These are phyloP conservation scores for Pelusios castaneus DNA, from an alignment of 2,113 vertebrate genomes.

Conservation along the genomic window DNA sequence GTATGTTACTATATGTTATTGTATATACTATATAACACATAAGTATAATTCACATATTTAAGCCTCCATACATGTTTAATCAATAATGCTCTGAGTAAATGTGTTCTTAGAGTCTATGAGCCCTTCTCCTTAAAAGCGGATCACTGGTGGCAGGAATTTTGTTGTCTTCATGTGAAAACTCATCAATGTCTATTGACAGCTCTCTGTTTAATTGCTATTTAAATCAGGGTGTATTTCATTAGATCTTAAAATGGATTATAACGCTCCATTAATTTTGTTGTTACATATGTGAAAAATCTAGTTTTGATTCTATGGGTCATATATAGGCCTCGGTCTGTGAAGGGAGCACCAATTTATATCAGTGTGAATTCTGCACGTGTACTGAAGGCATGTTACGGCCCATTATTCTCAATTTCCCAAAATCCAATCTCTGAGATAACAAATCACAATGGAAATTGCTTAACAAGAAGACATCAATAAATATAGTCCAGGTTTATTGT, in stretches of 20 bases:
- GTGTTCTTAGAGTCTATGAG: conserved; percentile 13
- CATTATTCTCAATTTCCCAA: conserved; percentile 72
- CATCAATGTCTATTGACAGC: conserved; percentile 58
- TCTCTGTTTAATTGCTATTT: conserved; percentile 70
- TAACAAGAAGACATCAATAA: conserved; percentile 49
- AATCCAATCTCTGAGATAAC: conserved; percentile 29
- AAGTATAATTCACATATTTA: conserved; percentile 19
- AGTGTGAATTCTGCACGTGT: conserved; percentile 53
- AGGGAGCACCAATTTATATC: conserved; percentile 43
- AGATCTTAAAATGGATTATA: conserved; percentile 71
- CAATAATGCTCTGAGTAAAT: conserved; percentile 19
- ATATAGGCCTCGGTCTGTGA: conserved; percentile 4
- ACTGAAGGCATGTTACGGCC: conserved; percentile 52
- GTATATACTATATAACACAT: no score
- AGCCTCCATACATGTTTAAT: conserved; percentile 36
- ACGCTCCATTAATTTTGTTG: conserved; percentile 70
- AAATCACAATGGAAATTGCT: conserved; percentile 61
- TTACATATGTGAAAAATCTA: conserved; percentile 59
- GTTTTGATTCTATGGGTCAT: conserved; percentile 40
- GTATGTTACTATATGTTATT: no score
- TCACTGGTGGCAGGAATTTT: conserved; percentile 25
- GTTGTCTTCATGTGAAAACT: conserved; percentile 30
- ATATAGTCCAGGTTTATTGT: neutral
- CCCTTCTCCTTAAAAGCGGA: conserved; percentile 22
- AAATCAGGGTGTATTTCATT: conserved; percentile 65